Base-by-base conservation (phyloP, 2,888 invertebrate species). In the Marronus borbonicus region DNA sequence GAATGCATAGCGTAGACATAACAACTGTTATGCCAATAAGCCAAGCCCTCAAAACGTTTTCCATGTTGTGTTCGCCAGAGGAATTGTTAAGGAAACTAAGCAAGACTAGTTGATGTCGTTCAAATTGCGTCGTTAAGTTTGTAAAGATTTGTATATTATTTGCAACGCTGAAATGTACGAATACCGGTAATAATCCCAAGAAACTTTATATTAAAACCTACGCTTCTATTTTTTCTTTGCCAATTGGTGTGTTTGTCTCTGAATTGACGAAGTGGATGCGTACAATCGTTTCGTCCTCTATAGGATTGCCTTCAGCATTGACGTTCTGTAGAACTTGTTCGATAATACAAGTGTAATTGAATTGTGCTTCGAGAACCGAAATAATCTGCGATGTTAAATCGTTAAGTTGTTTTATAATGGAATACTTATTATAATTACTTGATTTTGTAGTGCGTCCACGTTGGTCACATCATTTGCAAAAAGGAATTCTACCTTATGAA, bases 191-290 rank as follows among this genome's bases (percentile, higher is more conserved):
- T 60, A 17, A 69, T 24, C 66, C 12, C 17, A 58, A 8, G n/a
- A 5, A 52, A n/a, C 52, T 10, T 58, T 7, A 20, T 4, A 8
- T 58, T 17, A 80, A 76, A 31, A 86, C 90, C 88, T 83, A 92
- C 93, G 85, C 85, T 82, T 91, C 89, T 76, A 93, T 92, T 49
- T 87, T 87, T 0, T 87, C 86, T 0, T 90, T 89, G 10, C 87
- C 85, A 14, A 93, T 90, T 0, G 93, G 92, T 81, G 88, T 84
- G 82, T 91, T 86, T 80, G 90, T 69, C 4, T 80, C 69, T 2
- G 70, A 84, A 31, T 90, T 85, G 17, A 93, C 91, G 86, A 93
- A 93, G 85, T 93, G 92, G 17, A 91, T 90, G 68, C 89, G 88
- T 66, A 92, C 89, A 78, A 90, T 89, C 0, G 91, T 91, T 77